A percentile compares a stretch with the other conserved stretches of the same genome.
Conservation (phyloP, 2,888 invertebrate species). For the Kuschelorhynchus macadamiae region DNA sequence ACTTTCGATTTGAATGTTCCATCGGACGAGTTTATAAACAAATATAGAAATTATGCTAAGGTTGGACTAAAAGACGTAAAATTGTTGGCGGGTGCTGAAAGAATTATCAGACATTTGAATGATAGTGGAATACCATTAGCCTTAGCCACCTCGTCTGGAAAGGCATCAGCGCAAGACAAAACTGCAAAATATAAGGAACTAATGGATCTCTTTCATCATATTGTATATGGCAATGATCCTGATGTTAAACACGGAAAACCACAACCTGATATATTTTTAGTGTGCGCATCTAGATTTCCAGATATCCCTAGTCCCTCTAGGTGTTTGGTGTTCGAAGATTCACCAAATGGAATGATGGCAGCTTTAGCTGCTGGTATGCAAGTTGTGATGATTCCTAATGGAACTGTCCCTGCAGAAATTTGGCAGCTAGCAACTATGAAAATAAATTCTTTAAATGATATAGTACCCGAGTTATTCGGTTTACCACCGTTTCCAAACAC, state of each 20-base stretch:
- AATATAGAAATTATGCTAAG: background rate
- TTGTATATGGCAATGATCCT: conserved; percentile 86
- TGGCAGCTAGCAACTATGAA: conserved; percentile 77
- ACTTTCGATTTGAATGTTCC: conserved; percentile 72
- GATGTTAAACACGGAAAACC: conserved; percentile 91
- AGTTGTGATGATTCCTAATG: conserved; percentile 85
- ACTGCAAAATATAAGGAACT: conserved; percentile 75
- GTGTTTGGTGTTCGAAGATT: conserved; percentile 92
- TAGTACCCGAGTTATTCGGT: conserved; percentile 88
- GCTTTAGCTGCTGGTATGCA: conserved; percentile 88
- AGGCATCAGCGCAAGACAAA: conserved; percentile 80
- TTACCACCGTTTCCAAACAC: conserved; percentile 75
- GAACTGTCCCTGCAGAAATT: conserved; percentile 67
- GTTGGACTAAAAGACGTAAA: background rate
- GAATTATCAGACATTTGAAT: conserved; percentile 82
- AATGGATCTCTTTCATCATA: conserved; percentile 81
- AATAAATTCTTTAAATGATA: conserved; percentile 80
- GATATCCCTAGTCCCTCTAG: conserved; percentile 75
- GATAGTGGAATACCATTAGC: conserved; percentile 84
- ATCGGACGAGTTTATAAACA: conserved; percentile 56
- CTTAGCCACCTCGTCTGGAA: conserved; percentile 87
- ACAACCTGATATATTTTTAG: conserved; percentile 84
- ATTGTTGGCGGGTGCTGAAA: conserved; percentile 79
- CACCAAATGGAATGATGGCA: conserved; percentile 87
- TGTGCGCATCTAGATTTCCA: conserved; percentile 78